phyloP scores from a whole-genome alignment of 1,140 invertebrate genomes.

The Drosophila melanica region DNA sequence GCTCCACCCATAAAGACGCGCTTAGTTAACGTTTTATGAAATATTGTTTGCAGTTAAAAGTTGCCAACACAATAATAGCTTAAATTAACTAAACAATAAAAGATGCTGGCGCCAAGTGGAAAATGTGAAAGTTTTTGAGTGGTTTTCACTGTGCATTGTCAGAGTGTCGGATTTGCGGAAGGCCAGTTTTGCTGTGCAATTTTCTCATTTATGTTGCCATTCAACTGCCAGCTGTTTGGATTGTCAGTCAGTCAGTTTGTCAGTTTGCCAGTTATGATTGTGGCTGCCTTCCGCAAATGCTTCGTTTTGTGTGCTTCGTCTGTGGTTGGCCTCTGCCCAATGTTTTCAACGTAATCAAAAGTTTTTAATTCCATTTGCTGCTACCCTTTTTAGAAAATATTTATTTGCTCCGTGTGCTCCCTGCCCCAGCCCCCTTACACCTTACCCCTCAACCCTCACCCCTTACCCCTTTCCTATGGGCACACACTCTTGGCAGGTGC shows the following conservation, averaged over 20 bases:
- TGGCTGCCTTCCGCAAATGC: constrained; percentile 45
- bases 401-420: constrained; percentile 5
- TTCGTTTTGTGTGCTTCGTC: constrained; percentile 28
- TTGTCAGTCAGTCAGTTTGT: constrained; percentile 18
- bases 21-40: not conserved
- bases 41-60: constrained; percentile 9
- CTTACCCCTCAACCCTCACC: no score
- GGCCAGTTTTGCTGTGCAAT: constrained; percentile 37
- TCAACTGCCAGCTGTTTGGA: constrained; percentile 20
- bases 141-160: constrained; percentile 8
- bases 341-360: constrained; percentile 66
- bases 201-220: constrained; percentile 41
- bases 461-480: no score
- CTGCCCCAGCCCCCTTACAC: not conserved
- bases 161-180: constrained; percentile 4
- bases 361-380: constrained; percentile 62
- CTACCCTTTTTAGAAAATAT: constrained; percentile 22
- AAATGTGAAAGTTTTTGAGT: constrained; percentile 24
- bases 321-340: constrained; percentile 39
- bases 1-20: not conserved
- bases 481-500: not conserved
- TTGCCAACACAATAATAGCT: constrained; percentile 44
- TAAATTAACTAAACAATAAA: constrained; percentile 56
- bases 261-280: constrained; percentile 46
- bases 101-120: constrained; percentile 6